These are phyloP conservation scores for Phycodurus eques DNA, from an alignment of 2,113 vertebrate genomes.

Conservation along the genomic window DNA sequence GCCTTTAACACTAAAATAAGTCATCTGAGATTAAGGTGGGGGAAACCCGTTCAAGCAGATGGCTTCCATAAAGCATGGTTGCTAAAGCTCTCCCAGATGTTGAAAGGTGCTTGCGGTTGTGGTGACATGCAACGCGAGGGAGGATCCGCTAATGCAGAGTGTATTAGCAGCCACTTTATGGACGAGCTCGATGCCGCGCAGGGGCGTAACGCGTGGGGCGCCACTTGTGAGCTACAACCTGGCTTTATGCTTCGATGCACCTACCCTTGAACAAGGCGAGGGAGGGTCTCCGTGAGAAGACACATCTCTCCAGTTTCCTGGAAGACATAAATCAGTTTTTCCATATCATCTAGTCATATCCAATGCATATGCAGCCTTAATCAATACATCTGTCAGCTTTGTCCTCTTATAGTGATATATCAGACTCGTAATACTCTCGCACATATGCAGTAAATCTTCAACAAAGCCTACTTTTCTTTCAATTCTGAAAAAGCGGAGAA, in stretches of 20 bases:
- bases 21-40: slow-evolving; percentile 54
- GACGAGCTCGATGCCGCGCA: slow-evolving; percentile 54
- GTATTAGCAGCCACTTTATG: slow-evolving; percentile 72
- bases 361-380: slow-evolving; percentile 69
- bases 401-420: slow-evolving; percentile 60
- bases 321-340: slow-evolving; percentile 74
- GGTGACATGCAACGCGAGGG: slow-evolving; percentile 60
- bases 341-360: slow-evolving; percentile 72
- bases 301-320: slow-evolving; percentile 56
- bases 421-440: slow-evolving; percentile 62
- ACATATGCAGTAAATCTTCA: slow-evolving; percentile 63
- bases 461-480: slow-evolving; percentile 52
- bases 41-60: slow-evolving; percentile 51
- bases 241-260: slow-evolving; percentile 68
- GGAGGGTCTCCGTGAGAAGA: slow-evolving; percentile 55
- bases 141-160: slow-evolving; percentile 58
- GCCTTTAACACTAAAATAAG: slow-evolving; percentile 63
- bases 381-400: slow-evolving; percentile 71
- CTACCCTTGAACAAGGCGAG: slow-evolving; percentile 68
- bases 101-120: slow-evolving; percentile 53
- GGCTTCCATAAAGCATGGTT: slow-evolving; percentile 61
- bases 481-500: slow-evolving; percentile 19
- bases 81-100: slow-evolving; percentile 67
- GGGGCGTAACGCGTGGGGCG: slow-evolving; percentile 54
- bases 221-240: slow-evolving; percentile 50